Conservation (phyloP, 1,140 invertebrate genomes). For the Euura lappo region DNA sequence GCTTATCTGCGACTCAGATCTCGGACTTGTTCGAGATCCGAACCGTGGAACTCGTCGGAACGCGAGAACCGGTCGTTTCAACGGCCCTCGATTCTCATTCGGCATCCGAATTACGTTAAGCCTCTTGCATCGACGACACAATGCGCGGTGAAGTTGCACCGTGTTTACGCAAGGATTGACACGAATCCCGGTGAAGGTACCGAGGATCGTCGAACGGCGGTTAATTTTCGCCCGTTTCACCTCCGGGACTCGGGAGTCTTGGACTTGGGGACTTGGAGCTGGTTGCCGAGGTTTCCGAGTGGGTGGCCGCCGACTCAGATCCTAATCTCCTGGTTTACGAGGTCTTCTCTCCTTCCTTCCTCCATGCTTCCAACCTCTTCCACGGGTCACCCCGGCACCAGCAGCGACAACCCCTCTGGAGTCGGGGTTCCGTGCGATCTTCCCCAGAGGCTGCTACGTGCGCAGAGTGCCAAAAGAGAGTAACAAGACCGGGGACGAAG, state of each 20-base stretch:
- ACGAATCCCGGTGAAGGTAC: neutral
- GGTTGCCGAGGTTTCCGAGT: constrained; percentile 36
- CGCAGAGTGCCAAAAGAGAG: constrained; percentile 22
- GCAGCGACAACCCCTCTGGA: neutral
- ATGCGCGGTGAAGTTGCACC: too few species aligned
- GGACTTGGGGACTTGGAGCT: neutral
- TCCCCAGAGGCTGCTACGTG: constrained; percentile 23
- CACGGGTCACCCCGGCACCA: neutral
- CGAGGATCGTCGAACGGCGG: constrained; percentile 41
- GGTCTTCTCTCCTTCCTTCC: constrained; percentile 31
- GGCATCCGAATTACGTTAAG: too few species aligned
- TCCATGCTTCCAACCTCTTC: neutral
- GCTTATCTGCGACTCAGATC: neutral
- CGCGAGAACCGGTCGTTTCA: too few species aligned
- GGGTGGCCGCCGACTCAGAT: constrained; percentile 53
- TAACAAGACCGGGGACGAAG: neutral
- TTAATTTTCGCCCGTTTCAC: constrained; percentile 48
- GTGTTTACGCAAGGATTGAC: too few species aligned
- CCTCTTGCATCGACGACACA: too few species aligned
- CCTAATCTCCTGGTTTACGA: constrained; percentile 54
- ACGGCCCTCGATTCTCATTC: too few species aligned
- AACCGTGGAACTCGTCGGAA: neutral
- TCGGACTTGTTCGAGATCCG: neutral
- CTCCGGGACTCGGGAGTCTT: constrained; percentile 16
- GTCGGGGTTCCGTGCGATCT: neutral